These are phyloP conservation scores for Syrrhaptes paradoxus DNA, from an alignment of 2,113 vertebrate species.

Conservation along the genomic window DNA sequence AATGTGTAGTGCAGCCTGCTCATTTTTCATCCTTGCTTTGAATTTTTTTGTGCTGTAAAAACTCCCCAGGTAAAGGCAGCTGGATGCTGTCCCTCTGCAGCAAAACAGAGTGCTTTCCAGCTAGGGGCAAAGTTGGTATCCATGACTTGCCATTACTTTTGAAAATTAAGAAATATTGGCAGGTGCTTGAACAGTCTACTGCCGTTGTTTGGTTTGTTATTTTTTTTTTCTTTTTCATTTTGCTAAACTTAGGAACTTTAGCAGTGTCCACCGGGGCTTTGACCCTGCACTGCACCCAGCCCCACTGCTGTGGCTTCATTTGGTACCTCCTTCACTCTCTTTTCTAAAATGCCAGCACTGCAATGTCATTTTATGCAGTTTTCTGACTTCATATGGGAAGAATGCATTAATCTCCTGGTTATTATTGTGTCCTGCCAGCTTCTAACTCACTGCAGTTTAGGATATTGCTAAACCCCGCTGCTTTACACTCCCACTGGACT, in stretches of 20 bases:
- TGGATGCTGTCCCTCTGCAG: not conserved
- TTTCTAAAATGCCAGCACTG: not conserved
- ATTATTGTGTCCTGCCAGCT: constrained; percentile 18
- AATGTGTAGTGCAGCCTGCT: not conserved
- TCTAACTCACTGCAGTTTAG: constrained; percentile 28
- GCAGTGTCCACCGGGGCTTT: not conserved
- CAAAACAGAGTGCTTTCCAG: not conserved
- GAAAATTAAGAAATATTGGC: not conserved
- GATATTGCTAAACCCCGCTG: constrained; percentile 35
- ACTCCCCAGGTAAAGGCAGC: not conserved
- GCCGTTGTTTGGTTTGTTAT: not conserved
- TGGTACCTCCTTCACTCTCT: not conserved
- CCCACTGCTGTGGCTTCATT: not conserved
- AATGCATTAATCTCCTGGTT: constrained; percentile 40
- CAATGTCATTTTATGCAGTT: constrained; percentile 11
- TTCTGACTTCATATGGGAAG: constrained; percentile 59
- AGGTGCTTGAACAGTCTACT: not conserved
- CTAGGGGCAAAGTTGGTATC: not conserved
- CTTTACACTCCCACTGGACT: constrained; percentile 21
- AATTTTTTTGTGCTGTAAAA: not conserved
- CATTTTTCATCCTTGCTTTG: not conserved
- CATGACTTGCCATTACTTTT: not conserved
- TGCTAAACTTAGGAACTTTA: not conserved
- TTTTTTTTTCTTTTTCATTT: not conserved
- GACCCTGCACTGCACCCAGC: not conserved